These are phyloP conservation scores for Aegotheles bennettii DNA, from an alignment of 2,113 vertebrate species.

Conservation along the genomic window DNA sequence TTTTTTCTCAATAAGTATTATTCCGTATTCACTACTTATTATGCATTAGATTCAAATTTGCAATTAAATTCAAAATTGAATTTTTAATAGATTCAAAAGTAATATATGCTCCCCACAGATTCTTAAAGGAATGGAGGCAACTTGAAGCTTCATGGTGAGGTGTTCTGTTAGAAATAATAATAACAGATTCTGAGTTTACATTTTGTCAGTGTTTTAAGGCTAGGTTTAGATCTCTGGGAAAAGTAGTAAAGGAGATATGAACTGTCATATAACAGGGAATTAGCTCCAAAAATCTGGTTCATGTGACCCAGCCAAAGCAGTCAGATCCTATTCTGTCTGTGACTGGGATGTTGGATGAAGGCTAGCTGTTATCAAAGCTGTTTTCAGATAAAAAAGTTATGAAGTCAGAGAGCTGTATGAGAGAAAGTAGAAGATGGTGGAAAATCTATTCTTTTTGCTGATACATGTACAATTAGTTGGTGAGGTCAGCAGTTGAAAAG, in stretches of 20 bases:
- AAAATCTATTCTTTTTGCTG: not conserved
- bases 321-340: not conserved
- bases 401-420: not conserved
- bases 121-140: not conserved
- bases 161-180: not conserved
- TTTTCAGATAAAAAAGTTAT: not conserved
- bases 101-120: not conserved
- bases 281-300: not conserved
- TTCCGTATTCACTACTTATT: not conserved
- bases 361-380: not conserved
- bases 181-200: not conserved
- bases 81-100: not conserved
- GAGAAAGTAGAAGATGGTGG: not conserved
- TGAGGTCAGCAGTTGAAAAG: not conserved
- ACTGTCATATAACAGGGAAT: not conserved
- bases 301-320: not conserved
- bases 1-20: not conserved
- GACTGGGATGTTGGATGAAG: not conserved
- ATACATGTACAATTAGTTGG: not conserved
- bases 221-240: not conserved
- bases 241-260: not conserved
- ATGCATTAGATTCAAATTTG: not conserved
- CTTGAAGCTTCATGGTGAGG: not conserved
- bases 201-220: not conserved
- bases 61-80: not conserved